These are phyloP conservation scores for Ptycholaimellus sp. DNA, from an alignment of 2,888 invertebrate genomes.

Conservation along the genomic window DNA sequence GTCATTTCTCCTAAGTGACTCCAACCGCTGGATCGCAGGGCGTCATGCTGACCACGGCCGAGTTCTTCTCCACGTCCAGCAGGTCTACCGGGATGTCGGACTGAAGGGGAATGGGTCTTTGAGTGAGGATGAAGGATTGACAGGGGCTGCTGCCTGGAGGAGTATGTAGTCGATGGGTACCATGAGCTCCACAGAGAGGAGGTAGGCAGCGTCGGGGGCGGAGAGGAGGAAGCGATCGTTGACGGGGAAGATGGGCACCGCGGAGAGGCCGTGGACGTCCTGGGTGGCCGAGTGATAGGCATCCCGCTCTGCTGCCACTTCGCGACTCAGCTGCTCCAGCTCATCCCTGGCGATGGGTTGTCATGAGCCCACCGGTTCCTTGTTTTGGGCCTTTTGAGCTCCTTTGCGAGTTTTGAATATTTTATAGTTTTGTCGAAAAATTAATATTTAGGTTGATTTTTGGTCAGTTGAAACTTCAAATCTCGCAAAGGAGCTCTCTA, in stretches of 20 bases:
- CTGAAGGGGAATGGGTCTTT: too few relatives aligned
- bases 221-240: slow-evolving; percentile 45
- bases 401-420: too few relatives aligned
- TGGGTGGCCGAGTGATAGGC: slow-evolving; percentile 8
- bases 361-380: background rate
- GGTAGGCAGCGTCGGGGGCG: slow-evolving; percentile 45
- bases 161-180: slow-evolving; percentile 55
- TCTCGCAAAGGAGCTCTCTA: too few relatives aligned
- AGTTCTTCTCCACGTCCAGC: slow-evolving; percentile 53
- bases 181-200: slow-evolving; percentile 50
- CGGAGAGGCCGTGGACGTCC: slow-evolving; percentile 38
- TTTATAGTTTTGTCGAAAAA: too few relatives aligned
- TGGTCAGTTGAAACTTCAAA: too few relatives aligned
- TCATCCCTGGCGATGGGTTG: slow-evolving; percentile 36
- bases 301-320: slow-evolving; percentile 48
- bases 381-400: too few relatives aligned
- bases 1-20: too few relatives aligned
- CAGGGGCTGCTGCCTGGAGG: too few relatives aligned
- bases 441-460: too few relatives aligned
- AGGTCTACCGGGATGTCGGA: slow-evolving; percentile 51
- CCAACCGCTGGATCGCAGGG: slow-evolving; percentile 39
- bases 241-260: slow-evolving; percentile 52
- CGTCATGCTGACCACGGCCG: slow-evolving; percentile 52
- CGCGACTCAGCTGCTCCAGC: slow-evolving; percentile 50
- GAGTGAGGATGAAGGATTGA: too few relatives aligned